Conservation (phyloP, 2,888 invertebrate genomes). For the Plemyria rubiginata region DNA sequence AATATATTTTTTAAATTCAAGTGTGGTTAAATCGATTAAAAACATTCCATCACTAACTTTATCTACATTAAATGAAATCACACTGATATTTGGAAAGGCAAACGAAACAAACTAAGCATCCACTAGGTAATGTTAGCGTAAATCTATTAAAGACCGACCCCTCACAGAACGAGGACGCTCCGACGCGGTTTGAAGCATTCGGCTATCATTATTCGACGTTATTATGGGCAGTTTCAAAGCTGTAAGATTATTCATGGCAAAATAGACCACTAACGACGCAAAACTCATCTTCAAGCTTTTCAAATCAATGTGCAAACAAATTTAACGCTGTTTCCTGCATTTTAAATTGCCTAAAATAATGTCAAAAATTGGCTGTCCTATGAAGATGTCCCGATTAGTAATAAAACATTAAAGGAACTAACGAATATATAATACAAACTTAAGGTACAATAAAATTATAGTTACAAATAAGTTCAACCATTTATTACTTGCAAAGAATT, state of each 20-base stretch:
- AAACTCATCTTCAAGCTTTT: slow-evolving; percentile 18
- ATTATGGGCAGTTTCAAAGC: slow-evolving; percentile 12
- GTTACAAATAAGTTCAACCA: slow-evolving; percentile 25
- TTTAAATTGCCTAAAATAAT: slow-evolving; percentile 17
- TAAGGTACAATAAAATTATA: slow-evolving; percentile 21
- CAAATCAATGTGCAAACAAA: slow-evolving; percentile 2
- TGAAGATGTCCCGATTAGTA: slow-evolving; percentile 20
- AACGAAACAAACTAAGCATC: slow-evolving; percentile 81
- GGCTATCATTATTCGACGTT: slow-evolving; percentile 12
- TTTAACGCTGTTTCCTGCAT: slow-evolving; percentile 6
- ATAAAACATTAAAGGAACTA: slow-evolving; percentile 23
- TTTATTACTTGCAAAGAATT: slow-evolving; percentile 7
- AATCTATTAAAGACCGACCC: slow-evolving; percentile 20
- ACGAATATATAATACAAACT: slow-evolving; percentile 25
- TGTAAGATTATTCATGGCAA: slow-evolving; percentile 11
- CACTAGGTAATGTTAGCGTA: slow-evolving; percentile 74
- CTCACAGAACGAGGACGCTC: slow-evolving; percentile 23
- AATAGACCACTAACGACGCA: slow-evolving; percentile 12
- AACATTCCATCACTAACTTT: slow-evolving; percentile 79
- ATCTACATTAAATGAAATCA: slow-evolving; percentile 76
- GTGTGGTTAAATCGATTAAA: slow-evolving; percentile 62
- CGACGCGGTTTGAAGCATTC: slow-evolving; percentile 23
- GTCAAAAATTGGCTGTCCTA: slow-evolving; percentile 10
- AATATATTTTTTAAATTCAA: slow-evolving; percentile 33
- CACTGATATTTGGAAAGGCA: slow-evolving; percentile 82